Conservation (phyloP, 2,888 invertebrate species). For the Oxystoma pomonae region DNA sequence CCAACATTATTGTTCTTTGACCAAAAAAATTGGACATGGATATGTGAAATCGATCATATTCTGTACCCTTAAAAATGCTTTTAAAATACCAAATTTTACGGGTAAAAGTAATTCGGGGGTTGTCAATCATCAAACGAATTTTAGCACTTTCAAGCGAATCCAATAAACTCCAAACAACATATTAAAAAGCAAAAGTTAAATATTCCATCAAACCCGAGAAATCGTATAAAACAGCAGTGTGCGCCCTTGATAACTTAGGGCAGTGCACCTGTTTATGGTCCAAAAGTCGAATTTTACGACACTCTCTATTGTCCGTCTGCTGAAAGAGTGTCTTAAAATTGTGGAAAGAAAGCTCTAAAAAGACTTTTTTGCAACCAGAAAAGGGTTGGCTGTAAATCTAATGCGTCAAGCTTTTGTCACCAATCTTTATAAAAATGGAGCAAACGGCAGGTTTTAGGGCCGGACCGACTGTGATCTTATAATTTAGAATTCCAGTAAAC, state of each 20-base stretch:
- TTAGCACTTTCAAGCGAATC: conserved; percentile 16
- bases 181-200: conserved; percentile 13
- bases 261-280: conserved; percentile 22
- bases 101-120: no score
- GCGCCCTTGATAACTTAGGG: conserved; percentile 14
- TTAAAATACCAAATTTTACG: no score
- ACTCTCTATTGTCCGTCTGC: conserved; percentile 17
- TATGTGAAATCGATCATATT: no score
- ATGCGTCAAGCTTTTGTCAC: conserved; percentile 15
- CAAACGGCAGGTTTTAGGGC: conserved; percentile 15
- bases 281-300: conserved; percentile 21
- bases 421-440: conserved; percentile 20
- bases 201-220: conserved; percentile 7
- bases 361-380: conserved; percentile 19
- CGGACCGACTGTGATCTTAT: background rate
- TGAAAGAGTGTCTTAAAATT: conserved; percentile 22
- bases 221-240: conserved; percentile 14
- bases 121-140: no score
- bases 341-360: conserved; percentile 21
- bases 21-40: no score
- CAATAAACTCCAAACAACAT: conserved; percentile 6
- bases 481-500: background rate
- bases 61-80: no score
- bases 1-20: no score
- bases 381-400: conserved; percentile 22